Percentiles rank a stretch among this genome's conserved stretches.
Conservation (phyloP, 2,797 vertebrate genomes). For the Nothura maculosa region DNA sequence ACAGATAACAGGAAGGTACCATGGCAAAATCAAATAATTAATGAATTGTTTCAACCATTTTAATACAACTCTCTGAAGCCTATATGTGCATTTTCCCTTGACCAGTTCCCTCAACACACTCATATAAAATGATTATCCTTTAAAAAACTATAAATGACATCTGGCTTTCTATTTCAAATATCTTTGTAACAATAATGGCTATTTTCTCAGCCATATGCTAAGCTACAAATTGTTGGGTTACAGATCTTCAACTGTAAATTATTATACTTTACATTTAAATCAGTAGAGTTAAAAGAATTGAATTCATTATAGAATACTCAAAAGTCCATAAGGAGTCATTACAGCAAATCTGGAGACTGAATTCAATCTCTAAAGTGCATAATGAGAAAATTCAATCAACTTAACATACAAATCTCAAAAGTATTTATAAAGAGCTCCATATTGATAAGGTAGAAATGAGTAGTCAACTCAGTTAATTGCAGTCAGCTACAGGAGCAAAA, state of each 20-base stretch:
- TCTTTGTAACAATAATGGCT: background rate
- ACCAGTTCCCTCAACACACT: background rate
- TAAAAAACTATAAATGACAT: background rate
- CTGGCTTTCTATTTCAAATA: background rate
- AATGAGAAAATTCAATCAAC: constrained; percentile 12
- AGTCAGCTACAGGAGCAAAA: background rate
- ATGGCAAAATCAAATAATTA: background rate
- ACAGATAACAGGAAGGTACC: background rate
- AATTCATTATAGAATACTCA: background rate
- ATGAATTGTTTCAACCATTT: background rate
- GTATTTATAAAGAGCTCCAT: background rate
- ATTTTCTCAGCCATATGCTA: background rate
- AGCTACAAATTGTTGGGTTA: background rate
- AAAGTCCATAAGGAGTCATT: background rate
- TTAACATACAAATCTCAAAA: constrained; percentile 5
- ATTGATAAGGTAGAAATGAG: background rate
- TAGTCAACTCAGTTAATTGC: background rate
- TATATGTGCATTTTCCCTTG: background rate
- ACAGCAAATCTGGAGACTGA: background rate
- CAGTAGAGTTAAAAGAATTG: background rate
- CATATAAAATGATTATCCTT: background rate
- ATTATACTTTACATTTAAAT: background rate
- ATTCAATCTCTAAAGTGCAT: background rate
- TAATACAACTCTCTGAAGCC: background rate
- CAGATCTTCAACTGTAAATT: background rate